Conservation (phyloP, 2,797 vertebrate genomes). For the Peromyscus attwateri region DNA sequence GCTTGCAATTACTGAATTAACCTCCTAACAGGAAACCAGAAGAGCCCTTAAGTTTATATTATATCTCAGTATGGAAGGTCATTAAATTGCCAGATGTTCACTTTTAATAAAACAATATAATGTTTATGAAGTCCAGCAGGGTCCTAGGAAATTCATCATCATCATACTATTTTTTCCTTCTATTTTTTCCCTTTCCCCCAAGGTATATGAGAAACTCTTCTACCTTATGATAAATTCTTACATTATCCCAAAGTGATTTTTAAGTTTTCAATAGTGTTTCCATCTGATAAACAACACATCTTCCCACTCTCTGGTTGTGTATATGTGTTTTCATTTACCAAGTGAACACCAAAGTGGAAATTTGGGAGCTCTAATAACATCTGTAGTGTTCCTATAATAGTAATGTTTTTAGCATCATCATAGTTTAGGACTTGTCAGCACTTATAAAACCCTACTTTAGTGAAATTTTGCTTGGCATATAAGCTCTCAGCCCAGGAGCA, state of each 20-base stretch:
- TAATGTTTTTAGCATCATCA: constrained; percentile 69
- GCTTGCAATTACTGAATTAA: constrained; percentile 66
- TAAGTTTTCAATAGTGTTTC: not conserved
- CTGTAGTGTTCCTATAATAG: constrained; percentile 62
- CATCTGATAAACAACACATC: constrained; percentile 57
- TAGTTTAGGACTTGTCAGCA: constrained; percentile 74
- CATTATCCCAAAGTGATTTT: constrained; percentile 53
- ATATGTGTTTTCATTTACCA: constrained; percentile 57
- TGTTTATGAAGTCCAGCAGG: constrained; percentile 60
- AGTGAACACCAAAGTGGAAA: constrained; percentile 61
- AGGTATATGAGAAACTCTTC: not conserved
- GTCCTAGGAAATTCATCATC: constrained; percentile 21
- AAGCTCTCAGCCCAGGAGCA: constrained; percentile 66
- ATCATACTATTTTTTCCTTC: constrained; percentile 17
- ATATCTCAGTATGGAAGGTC: not conserved
- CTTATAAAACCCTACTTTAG: constrained; percentile 75
- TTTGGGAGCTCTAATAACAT: constrained; percentile 64
- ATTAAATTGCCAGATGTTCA: constrained; percentile 64
- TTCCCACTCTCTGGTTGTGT: constrained; percentile 51
- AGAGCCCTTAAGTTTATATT: constrained; percentile 54
- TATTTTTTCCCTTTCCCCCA: not conserved
- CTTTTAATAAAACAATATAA: constrained; percentile 74
- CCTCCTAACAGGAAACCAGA: constrained; percentile 50
- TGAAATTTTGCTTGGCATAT: constrained; percentile 79
- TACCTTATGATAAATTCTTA: constrained; percentile 6